These are phyloP conservation scores for Megaceryle torquata DNA, from an alignment of 2,113 vertebrate species.

Conservation along the genomic window DNA sequence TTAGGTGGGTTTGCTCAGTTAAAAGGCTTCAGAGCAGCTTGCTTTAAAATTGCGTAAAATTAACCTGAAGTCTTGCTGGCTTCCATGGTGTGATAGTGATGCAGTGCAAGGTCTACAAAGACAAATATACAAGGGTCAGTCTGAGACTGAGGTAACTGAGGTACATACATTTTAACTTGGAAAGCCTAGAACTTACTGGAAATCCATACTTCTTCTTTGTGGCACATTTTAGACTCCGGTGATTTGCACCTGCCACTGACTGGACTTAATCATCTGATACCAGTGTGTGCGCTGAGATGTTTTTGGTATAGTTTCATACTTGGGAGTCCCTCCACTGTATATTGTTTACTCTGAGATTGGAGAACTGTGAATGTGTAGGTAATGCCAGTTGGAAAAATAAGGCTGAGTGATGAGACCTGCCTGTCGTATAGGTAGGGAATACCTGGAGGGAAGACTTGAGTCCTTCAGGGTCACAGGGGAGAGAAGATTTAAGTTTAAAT, in stretches of 20 bases:
- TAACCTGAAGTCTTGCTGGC: not conserved
- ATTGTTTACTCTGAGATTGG: not conserved
- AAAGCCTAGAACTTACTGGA: not conserved
- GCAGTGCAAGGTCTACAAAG: not conserved
- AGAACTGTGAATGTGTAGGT: not conserved
- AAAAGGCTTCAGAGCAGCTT: not conserved
- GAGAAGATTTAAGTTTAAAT: not conserved
- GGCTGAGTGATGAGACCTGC: not conserved
- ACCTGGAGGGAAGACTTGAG: not conserved
- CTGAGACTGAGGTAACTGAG: not conserved
- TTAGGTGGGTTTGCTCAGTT: not conserved
- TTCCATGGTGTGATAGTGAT: not conserved
- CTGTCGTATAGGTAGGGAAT: not conserved
- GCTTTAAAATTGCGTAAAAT: not conserved
- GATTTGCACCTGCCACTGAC: not conserved
- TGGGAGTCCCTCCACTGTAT: not conserved
- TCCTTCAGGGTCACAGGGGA: not conserved
- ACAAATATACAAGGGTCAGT: not conserved
- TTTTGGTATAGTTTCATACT: not conserved
- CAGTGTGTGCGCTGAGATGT: not conserved
- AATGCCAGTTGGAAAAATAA: not conserved
- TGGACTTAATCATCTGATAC: fast-evolving
- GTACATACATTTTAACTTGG: not conserved
- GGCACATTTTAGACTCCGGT: not conserved
- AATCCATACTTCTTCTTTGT: not conserved